Conservation (phyloP, 35 echinoderm and acorn worm genomes). For the Chiridota heheva region DNA sequence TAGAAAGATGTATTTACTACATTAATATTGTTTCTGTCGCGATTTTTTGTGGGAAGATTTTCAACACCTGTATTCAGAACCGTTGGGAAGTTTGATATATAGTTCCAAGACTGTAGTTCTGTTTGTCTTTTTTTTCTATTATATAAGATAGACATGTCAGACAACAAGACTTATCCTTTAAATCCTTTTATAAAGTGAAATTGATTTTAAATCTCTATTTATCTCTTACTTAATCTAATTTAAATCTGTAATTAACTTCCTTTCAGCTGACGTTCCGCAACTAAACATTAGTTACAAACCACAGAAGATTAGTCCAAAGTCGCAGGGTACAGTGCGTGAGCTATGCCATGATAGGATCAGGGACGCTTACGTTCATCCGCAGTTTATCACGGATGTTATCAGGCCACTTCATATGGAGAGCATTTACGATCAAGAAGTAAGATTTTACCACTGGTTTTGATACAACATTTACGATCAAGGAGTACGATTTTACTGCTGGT, state of each 20-base stretch:
- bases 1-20: too few species aligned
- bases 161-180: too few species aligned
- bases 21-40: too few species aligned
- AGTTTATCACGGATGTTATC: slow-evolving; percentile 91
- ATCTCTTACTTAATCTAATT: background rate
- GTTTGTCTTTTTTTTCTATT: too few species aligned
- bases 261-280: slow-evolving; percentile 66
- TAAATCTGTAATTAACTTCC: background rate
- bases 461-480: background rate
- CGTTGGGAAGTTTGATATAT: too few species aligned
- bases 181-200: too few species aligned
- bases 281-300: slow-evolving; percentile 99
- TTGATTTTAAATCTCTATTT: too few species aligned
- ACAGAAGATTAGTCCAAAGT: slow-evolving; percentile 99
- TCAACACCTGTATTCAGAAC: too few species aligned
- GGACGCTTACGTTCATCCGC: slow-evolving; percentile 94
- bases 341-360: slow-evolving; percentile 88
- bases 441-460: background rate
- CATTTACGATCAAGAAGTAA: slow-evolving; percentile 93
- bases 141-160: too few species aligned
- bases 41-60: too few species aligned
- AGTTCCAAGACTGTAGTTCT: too few species aligned
- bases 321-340: slow-evolving; percentile 71
- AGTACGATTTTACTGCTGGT: too few species aligned
- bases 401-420: slow-evolving; percentile 83